Base-by-base conservation (phyloP, 2,888 invertebrate genomes). In the Trichogramma evanescens region DNA sequence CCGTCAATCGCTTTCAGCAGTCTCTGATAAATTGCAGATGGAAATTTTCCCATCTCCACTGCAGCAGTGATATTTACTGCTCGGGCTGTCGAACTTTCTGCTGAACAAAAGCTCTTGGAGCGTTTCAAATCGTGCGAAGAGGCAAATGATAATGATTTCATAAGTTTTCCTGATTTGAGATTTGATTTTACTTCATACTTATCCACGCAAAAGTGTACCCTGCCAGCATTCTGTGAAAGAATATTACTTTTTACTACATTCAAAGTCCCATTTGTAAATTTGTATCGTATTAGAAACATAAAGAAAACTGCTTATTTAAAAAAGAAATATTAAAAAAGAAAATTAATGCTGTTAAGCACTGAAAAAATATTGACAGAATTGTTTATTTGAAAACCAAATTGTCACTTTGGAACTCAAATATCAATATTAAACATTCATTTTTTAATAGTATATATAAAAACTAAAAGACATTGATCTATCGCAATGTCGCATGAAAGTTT, bases 71-170 rank as follows among this genome's bases (percentile, higher is more conserved):
- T 72, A 50, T 70, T 73, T 53, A 73, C 70, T 1, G 87, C 86
- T 42, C 87, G 87, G 43, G 86, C 77, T 4, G 82, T 80, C 50
- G 84, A 71, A 8, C 87, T 85, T 72, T 91, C 91, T 0, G 89
- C 86, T 0, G 90, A 87, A 7, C 89, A 89, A 68, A 92, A 78
- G 60, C 91, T 91, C 78, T 91, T 92, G 63, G 91, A 91, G 53
- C 92, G 83, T 79, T 92, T 91, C 63, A 91, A 76, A n/a, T 83
- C 78, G 52, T 75, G 74, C 42, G 74, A 69, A 1, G 76, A 74
- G 13, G 77, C 72, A 60, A 77, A 77, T 7, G 77, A 76, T 56
- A 73, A 67, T 5, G 77, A 77, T 67, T 77, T 77, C 4, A 71
- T 74, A 38, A 77, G 71, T 63, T 74, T 76, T 58, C 74, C 75